phyloP scores from a whole-genome alignment of 2,888 invertebrate genomes.

The Melanargia galathea region DNA sequence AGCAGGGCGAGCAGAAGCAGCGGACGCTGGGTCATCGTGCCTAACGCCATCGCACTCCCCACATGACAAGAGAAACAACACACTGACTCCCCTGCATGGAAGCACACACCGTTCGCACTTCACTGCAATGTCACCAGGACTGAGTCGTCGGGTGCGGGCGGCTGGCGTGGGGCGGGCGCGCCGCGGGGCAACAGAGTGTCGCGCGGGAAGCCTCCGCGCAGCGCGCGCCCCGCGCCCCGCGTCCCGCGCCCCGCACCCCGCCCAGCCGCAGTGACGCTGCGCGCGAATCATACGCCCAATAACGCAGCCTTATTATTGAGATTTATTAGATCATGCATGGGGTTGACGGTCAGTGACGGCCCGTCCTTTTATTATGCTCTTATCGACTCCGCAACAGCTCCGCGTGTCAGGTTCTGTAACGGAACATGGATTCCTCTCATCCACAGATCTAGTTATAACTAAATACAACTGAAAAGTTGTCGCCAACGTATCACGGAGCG shows the following conservation, averaged over 20 bases:
- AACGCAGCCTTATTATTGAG: slow-evolving; percentile 77
- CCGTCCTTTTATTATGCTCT: slow-evolving; percentile 37
- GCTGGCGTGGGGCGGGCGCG: slow-evolving; percentile 59
- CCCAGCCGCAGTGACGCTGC: slow-evolving; percentile 78
- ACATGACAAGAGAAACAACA: slow-evolving; percentile 69
- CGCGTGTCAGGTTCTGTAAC: not conserved
- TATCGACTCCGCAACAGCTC: slow-evolving; percentile 12
- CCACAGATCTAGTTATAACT: not conserved
- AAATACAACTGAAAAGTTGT: slow-evolving; percentile 33
- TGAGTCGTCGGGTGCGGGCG: slow-evolving; percentile 62
- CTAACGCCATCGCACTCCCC: slow-evolving; percentile 68
- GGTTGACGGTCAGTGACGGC: slow-evolving; percentile 63
- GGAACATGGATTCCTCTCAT: not conserved
- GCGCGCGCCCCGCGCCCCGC: slow-evolving; percentile 49
- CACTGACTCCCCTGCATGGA: slow-evolving; percentile 60
- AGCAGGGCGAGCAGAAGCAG: slow-evolving; percentile 64
- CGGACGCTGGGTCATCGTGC: slow-evolving; percentile 64
- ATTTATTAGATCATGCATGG: slow-evolving; percentile 75
- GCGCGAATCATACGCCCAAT: slow-evolving; percentile 80
- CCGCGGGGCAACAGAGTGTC: slow-evolving; percentile 63
- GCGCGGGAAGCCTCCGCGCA: slow-evolving; percentile 52
- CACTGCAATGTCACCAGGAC: slow-evolving; percentile 61
- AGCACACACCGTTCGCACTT: slow-evolving; percentile 60
- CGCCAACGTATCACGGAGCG: slow-evolving; percentile 35
- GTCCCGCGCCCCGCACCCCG: slow-evolving; percentile 48